phyloP scores from a whole-genome alignment of 2,797 vertebrate genomes.

The Prionace glauca region DNA sequence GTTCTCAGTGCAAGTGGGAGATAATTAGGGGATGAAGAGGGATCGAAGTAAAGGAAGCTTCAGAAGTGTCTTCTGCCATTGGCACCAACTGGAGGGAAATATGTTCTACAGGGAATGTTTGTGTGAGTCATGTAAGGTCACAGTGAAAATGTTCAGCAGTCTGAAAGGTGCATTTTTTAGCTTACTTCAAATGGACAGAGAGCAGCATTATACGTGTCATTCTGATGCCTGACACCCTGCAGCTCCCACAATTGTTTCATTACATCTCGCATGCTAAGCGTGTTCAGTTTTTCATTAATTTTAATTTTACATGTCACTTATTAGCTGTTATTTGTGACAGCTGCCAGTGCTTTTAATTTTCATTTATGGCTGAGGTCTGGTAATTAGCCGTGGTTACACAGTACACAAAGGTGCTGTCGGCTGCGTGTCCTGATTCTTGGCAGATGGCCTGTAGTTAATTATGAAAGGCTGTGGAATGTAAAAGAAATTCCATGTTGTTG shows the following conservation, averaged over 20 bases:
- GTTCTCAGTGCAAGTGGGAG: background rate
- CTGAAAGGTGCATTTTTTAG: background rate
- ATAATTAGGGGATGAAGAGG: background rate
- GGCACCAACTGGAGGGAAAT: background rate
- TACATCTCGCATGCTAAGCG: background rate
- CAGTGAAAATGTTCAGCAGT: background rate
- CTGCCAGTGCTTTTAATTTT: background rate
- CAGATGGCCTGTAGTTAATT: background rate
- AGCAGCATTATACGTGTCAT: background rate
- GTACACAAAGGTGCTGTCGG: background rate
- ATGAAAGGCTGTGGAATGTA: background rate
- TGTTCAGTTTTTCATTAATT: background rate
- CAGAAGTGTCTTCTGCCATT: background rate
- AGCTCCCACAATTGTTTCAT: background rate
- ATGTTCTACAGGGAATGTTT: background rate
- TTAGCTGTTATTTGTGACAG: too few species aligned
- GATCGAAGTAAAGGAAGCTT: background rate
- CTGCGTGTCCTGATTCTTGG: background rate
- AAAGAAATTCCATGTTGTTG: constrained; percentile 8
- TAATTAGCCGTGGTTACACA: background rate
- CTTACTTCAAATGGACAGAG: background rate
- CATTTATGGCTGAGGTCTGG: background rate
- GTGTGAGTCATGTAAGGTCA: background rate
- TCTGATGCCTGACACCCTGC: background rate
- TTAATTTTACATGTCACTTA: background rate